A percentile compares a stretch with the other conserved stretches of the same genome.
Evolutionary conservation across 1,140 invertebrate species (phyloP).

Genomic region (Ceratina japonica): DNA sequence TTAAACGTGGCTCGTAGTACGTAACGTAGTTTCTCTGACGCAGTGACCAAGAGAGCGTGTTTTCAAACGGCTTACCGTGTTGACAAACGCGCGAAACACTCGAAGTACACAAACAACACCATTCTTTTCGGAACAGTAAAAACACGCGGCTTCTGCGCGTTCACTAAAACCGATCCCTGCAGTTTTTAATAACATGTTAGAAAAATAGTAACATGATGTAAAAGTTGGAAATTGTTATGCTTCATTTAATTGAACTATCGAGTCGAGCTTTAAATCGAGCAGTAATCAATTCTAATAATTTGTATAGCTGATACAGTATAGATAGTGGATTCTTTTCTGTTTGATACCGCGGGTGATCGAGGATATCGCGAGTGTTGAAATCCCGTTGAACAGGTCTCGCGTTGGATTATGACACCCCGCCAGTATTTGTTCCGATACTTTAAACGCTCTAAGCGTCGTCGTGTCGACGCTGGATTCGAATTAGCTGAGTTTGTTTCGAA

Average conservation of each 20-base stretch:
- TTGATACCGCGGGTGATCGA: slow-evolving; percentile 1
- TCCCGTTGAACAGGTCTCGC: slow-evolving; percentile 49
- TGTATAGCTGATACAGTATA: neutral
- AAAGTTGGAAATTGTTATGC: too few species aligned
- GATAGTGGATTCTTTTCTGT: neutral
- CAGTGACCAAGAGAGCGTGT: neutral
- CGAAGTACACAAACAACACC: neutral
- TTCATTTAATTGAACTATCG: too few species aligned
- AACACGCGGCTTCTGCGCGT: too few species aligned
- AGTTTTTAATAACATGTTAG: neutral
- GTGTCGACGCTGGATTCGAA: slow-evolving; percentile 15
- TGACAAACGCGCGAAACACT: neutral
- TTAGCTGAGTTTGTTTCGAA: slow-evolving; percentile 45
- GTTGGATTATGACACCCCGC: slow-evolving; percentile 64
- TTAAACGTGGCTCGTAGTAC: neutral
- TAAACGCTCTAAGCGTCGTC: slow-evolving; percentile 15
- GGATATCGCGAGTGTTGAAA: slow-evolving; percentile 20
- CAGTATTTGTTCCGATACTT: slow-evolving; percentile 26
- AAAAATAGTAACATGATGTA: too few species aligned
- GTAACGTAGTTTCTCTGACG: neutral
- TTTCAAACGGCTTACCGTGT: neutral
- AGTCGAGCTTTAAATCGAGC: too few species aligned
- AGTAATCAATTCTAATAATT: neutral
- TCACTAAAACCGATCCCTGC: too few species aligned
- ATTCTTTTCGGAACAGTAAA: neutral